Percentiles rank a stretch among this genome's conserved stretches.
Evolutionary conservation across 2,888 invertebrate species (phyloP).

Genomic region (Notocelia uddmanniana): DNA sequence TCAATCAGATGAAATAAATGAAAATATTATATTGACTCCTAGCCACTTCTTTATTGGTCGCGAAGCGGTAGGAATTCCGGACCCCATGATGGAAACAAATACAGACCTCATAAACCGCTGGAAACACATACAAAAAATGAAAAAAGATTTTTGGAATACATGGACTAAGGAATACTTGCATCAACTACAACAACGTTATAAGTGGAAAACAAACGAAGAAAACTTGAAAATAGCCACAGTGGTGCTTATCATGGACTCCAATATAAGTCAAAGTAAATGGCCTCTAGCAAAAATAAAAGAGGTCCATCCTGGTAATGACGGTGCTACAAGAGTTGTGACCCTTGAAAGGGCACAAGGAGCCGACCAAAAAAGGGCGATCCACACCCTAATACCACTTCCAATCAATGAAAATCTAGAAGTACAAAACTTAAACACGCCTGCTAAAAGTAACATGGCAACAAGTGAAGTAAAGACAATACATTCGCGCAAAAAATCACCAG

Average conservation of each 20-base stretch:
- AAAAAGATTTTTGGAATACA: too few relatives aligned
- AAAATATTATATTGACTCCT: background rate
- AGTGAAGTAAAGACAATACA: background rate
- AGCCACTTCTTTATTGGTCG: background rate
- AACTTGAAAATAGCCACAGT: background rate
- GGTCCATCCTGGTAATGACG: background rate
- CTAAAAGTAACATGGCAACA: background rate
- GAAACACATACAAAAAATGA: background rate
- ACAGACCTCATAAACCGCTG: background rate
- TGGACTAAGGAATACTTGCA: background rate
- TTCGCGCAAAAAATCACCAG: background rate
- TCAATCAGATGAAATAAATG: background rate
- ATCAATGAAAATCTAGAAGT: background rate
- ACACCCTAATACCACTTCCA: background rate
- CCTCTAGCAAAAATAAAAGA: background rate
- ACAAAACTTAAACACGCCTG: background rate
- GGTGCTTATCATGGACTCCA: background rate
- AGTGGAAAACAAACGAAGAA: background rate
- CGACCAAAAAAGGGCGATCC: background rate
- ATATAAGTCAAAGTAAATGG: background rate
- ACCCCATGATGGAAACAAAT: background rate
- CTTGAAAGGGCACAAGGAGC: too few relatives aligned
- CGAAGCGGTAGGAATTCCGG: constrained; percentile 1
- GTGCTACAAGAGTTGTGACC: too few relatives aligned
- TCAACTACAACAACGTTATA: constrained; percentile 3